Percentiles rank a stretch among this genome's conserved stretches.
Evolutionary conservation across 2,888 invertebrate species (phyloP).

Genomic region (Polyommatus icarus): DNA sequence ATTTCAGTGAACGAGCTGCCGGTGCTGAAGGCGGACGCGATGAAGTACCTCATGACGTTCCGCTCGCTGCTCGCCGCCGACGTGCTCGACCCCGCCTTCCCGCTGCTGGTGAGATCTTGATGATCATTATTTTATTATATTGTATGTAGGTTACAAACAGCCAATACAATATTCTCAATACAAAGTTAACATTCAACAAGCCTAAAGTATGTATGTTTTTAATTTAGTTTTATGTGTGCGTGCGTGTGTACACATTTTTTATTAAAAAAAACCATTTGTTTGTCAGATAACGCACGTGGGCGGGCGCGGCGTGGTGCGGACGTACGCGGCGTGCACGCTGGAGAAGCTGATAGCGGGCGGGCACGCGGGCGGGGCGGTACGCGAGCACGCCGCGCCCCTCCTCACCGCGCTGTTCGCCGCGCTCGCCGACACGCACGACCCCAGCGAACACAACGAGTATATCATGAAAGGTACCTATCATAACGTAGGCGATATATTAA

Average conservation of each 20-base stretch:
- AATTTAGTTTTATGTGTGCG: no score
- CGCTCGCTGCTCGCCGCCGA: slow-evolving; percentile 92
- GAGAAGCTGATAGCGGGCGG: slow-evolving; percentile 93
- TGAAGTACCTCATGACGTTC: slow-evolving; percentile 98
- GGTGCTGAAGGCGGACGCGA: slow-evolving; percentile 96
- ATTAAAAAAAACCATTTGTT: neutral
- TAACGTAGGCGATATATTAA: neutral
- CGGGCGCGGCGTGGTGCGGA: slow-evolving; percentile 93
- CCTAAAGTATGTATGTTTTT: no score
- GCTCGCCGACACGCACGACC: slow-evolving; percentile 82
- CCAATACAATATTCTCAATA: no score
- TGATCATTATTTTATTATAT: neutral
- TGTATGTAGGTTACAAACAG: neutral
- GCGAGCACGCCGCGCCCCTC: slow-evolving; percentile 84
- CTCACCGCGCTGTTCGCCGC: slow-evolving; percentile 88
- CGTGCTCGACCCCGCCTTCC: slow-evolving; percentile 86
- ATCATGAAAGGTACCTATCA: slow-evolving; percentile 90
- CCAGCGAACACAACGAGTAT: slow-evolving; percentile 96
- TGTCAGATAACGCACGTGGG: slow-evolving; percentile 85
- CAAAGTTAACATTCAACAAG: neutral
- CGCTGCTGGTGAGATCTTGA: slow-evolving; percentile 79
- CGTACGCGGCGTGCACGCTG: slow-evolving; percentile 95
- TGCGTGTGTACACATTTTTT: no score
- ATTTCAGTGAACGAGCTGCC: slow-evolving; percentile 90
- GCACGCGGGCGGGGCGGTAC: slow-evolving; percentile 73